Evolutionary conservation across 2,797 vertebrate genomes (phyloP), one percentile per base, ranked within the genome.

Genomic region (Peromyscus aztecus): DNA sequence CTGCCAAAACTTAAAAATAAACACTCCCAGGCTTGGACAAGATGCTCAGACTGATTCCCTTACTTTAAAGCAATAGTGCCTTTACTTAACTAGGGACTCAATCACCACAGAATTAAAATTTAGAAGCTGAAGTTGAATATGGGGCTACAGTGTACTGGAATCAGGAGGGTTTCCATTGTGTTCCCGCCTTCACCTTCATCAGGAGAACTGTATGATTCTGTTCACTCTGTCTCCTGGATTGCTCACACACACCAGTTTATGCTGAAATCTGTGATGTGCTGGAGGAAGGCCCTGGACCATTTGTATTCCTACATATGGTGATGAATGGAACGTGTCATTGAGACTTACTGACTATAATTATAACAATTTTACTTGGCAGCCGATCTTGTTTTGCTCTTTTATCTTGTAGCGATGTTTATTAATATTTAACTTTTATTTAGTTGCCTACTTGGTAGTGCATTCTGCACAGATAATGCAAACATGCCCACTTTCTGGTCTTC

Each of bases 371-470:
- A 73, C 75, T 81, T 46, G 89, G 76, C 94, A 96, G 86, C 80
- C 85, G 46, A 75, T 89, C 71, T 73, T 67, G 31, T 76, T 80
- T 95, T 98, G 55, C 61, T 94, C 84, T 88, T 93, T 87, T 24
- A 94, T 89, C 78, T 84, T 76, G 95, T 91, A 94, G 77, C 63
- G 83, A 85, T 31, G 43, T 88, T 80, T 92, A 96, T 95, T 96
- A 97, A 94, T 94, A 97, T 91, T 96, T 97, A 95, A 81, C 75
- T 59, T 94, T 94, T 92, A 97, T 94, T 94, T 90, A 82, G 80
- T 46, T 94, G 63, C 63, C 65, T 89, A 8, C 65, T 49, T 81
- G 52, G 52, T 55, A 37, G 37, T 86, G 8, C 67, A 77, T 61
- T 34, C 61, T 55, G 2, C 85, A 92, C 21, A 59, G 75, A 93